A percentile compares a stretch with the other conserved stretches of the same genome.
Conservation (phyloP, 2,113 vertebrate species). For the Muscicapa adusta region DNA sequence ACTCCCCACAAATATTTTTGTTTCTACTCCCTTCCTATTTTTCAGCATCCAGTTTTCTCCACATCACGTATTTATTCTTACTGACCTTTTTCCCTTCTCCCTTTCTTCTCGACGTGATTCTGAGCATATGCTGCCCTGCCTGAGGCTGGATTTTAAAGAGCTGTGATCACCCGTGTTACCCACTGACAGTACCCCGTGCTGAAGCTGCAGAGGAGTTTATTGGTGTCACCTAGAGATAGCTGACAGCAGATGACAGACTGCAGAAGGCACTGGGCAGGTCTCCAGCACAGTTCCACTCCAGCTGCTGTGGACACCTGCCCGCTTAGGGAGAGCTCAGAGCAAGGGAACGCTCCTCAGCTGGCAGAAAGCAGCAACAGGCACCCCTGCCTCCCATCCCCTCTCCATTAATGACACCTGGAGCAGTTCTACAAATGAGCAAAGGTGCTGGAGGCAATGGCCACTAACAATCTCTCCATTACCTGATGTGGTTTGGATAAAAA, state of each 20-base stretch:
- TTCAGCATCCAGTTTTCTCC: neutral
- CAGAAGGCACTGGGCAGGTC: neutral
- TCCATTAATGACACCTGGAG: neutral
- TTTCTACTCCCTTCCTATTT: neutral
- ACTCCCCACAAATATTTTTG: neutral
- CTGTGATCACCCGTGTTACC: neutral
- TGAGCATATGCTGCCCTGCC: neutral
- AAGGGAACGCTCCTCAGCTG: neutral
- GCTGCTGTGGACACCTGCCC: neutral
- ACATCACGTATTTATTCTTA: neutral
- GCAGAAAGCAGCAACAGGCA: neutral
- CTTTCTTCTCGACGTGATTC: neutral
- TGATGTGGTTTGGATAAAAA: neutral
- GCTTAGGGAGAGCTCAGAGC: neutral
- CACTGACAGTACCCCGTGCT: neutral
- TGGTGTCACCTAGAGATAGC: neutral
- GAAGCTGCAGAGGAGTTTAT: neutral
- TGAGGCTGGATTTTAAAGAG: neutral
- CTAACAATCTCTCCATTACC: neutral
- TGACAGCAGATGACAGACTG: neutral
- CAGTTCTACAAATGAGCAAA: neutral
- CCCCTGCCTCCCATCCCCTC: neutral
- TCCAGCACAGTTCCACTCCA: neutral
- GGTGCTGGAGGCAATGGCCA: neutral
- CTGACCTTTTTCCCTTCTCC: neutral